Conservation (phyloP, 2,113 vertebrate species). For the Athene cunicularia region DNA sequence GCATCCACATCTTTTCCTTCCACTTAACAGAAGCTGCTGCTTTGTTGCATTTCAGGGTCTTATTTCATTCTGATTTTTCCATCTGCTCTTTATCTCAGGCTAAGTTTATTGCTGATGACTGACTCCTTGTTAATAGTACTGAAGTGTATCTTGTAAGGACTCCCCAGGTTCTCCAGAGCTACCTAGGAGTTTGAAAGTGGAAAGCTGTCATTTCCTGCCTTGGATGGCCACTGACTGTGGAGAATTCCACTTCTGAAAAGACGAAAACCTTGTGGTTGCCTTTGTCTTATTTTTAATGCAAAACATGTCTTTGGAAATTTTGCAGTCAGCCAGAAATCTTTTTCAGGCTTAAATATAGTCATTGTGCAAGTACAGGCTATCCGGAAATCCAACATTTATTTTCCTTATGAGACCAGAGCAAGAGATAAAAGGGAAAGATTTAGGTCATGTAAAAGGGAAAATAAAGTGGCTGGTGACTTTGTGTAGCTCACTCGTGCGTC, state of each 20-base stretch:
- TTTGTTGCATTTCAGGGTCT: not conserved
- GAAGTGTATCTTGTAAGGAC: not conserved
- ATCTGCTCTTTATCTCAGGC: not conserved
- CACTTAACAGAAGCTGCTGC: not conserved
- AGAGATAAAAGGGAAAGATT: constrained; percentile 11
- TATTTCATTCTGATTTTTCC: not conserved
- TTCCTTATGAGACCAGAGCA: constrained; percentile 28
- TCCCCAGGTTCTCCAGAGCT: not conserved
- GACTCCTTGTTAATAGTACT: not conserved
- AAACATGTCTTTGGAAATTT: not conserved
- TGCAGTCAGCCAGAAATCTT: not conserved
- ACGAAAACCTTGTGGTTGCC: not conserved
- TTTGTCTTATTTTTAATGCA: constrained; percentile 28
- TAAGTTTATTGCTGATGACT: not conserved
- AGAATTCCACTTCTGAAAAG: not conserved
- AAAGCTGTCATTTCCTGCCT: not conserved
- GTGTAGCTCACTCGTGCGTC: not conserved
- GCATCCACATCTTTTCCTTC: not conserved
- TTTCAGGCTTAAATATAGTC: constrained; percentile 12
- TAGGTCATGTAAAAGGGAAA: constrained; percentile 18
- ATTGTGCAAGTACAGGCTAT: not conserved
- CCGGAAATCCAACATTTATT: not conserved
- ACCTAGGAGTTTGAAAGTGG: not conserved
- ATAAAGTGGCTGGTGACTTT: not conserved
- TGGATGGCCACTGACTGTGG: not conserved